These are phyloP conservation scores for Stomatorhinus ivindoensis DNA, from an alignment of 2,113 vertebrate species.

Conservation along the genomic window DNA sequence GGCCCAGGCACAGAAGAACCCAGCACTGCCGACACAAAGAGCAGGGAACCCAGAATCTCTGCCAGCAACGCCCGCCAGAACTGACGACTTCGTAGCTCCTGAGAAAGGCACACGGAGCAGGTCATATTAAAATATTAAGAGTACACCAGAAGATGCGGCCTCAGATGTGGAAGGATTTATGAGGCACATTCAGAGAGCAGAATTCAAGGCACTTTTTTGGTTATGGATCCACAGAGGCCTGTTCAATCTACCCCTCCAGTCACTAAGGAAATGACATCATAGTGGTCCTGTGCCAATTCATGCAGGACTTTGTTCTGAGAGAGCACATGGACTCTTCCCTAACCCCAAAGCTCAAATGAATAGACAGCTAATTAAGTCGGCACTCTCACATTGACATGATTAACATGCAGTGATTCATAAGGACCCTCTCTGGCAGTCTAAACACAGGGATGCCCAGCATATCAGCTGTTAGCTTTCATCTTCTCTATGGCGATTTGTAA, in stretches of 20 bases:
- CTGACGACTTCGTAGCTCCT: slow-evolving; percentile 58
- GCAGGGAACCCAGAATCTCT: slow-evolving; percentile 60
- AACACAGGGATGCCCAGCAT: background rate
- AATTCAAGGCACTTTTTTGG: background rate
- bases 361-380: slow-evolving; percentile 6
- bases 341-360: slow-evolving; percentile 10
- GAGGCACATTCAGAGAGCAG: background rate
- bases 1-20: slow-evolving; percentile 59
- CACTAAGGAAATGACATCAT: slow-evolving; percentile 18
- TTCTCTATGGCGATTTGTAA: background rate
- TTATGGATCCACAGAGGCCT: background rate
- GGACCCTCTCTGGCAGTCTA: background rate
- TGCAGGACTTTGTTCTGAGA: slow-evolving; percentile 8
- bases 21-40: slow-evolving; percentile 65
- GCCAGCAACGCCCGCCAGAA: slow-evolving; percentile 65
- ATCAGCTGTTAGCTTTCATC: background rate
- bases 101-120: background rate
- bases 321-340: background rate
- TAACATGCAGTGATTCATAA: slow-evolving; percentile 1
- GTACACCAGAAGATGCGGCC: background rate
- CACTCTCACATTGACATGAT: background rate
- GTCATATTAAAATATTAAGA: slow-evolving; percentile 7
- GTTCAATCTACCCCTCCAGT: background rate
- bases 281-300: background rate
- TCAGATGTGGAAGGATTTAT: background rate